Evolutionary conservation across 37 sponge, comb jelly and placozoan species (phyloP).

Genomic region (Tethya wilhelma): DNA sequence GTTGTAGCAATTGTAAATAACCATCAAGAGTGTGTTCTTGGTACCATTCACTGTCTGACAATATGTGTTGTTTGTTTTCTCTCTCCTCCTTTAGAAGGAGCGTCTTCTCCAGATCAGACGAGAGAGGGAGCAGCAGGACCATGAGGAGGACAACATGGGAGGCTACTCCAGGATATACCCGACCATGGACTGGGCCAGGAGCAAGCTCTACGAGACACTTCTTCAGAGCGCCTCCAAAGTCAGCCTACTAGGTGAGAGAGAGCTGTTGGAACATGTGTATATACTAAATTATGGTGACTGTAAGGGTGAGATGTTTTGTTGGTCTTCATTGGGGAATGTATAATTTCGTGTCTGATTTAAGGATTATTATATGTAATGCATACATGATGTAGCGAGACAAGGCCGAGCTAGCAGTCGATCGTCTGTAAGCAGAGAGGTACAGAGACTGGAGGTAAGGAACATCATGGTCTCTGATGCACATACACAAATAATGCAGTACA

Average conservation of each 20-base stretch:
- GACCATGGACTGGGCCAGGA: conserved; percentile 39
- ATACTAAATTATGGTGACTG: too few species aligned
- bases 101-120: conserved; percentile 44
- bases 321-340: not conserved
- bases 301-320: not conserved
- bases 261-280: too few species aligned
- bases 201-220: conserved; percentile 35
- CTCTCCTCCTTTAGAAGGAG: conserved; percentile 44
- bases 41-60: not conserved
- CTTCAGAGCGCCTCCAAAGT: conserved; percentile 7
- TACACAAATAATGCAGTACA: not conserved
- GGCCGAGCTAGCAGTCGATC: not conserved
- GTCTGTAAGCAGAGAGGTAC: not conserved
- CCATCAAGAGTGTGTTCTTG: not conserved
- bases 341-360: too few species aligned
- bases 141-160: conserved; percentile 68
- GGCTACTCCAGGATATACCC: conserved; percentile 72
- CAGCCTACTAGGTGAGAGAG: conserved; percentile 9
- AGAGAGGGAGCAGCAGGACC: conserved; percentile 49
- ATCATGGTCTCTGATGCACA: too few species aligned
- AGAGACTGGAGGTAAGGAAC: conserved; percentile 15
- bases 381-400: not conserved
- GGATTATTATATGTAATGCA: not conserved
- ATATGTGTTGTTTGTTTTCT: not conserved
- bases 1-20: not conserved